Percentiles rank a stretch among this genome's conserved stretches.
phyloP scores from a whole-genome alignment of 2,797 vertebrate genomes.

The Alcedo quadribrachys region DNA sequence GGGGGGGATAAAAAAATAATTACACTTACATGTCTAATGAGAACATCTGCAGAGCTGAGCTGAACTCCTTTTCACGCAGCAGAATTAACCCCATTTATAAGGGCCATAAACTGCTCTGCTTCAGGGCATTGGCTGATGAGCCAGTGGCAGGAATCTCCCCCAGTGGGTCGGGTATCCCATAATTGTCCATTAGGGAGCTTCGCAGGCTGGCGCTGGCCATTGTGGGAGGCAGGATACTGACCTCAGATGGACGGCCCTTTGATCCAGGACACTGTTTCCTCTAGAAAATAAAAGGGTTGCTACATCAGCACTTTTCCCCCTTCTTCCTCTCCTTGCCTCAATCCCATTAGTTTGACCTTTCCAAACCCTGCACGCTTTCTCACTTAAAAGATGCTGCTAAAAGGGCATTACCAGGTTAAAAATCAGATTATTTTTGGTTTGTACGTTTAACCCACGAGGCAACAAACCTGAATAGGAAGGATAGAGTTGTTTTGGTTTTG shows the following conservation, averaged over 20 bases:
- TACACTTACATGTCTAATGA: neutral
- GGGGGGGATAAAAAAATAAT: neutral
- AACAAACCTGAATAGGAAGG: neutral
- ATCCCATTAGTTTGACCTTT: neutral
- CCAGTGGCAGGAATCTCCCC: conserved; percentile 26
- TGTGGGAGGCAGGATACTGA: conserved; percentile 46
- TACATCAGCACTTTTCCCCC: neutral
- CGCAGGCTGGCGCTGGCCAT: neutral
- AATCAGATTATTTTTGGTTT: neutral
- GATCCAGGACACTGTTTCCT: conserved; percentile 34
- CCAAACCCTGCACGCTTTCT: neutral
- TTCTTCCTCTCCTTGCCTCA: neutral
- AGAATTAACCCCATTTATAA: conserved; percentile 47
- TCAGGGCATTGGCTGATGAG: neutral
- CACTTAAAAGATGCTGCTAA: neutral
- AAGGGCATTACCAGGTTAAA: neutral
- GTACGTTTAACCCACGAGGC: neutral
- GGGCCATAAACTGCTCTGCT: conserved; percentile 59
- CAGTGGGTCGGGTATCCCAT: neutral
- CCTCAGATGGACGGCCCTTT: conserved; percentile 30
- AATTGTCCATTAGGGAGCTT: conserved; percentile 23
- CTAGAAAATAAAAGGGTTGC: neutral
- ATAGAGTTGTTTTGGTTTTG: neutral
- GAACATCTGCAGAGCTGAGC: conserved; percentile 50
- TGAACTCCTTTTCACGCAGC: conserved; percentile 25